A percentile compares a stretch with the other conserved stretches of the same genome.
Evolutionary conservation across 2,888 invertebrate genomes (phyloP).

Genomic region (Tipula vernalis): DNA sequence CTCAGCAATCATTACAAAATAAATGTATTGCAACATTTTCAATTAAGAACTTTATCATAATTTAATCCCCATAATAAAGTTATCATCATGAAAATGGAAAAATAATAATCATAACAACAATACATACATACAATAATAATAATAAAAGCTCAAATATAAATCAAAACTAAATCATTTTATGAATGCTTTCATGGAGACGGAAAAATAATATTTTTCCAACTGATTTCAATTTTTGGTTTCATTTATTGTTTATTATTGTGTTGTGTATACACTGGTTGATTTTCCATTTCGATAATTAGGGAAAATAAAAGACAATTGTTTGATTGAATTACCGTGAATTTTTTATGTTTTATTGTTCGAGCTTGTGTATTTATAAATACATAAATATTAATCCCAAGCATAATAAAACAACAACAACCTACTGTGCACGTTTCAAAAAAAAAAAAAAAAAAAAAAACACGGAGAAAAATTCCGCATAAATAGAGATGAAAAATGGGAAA

Average conservation of each 20-base stretch:
- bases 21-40: background rate
- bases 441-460: background rate
- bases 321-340: background rate
- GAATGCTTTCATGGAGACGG: background rate
- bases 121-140: background rate
- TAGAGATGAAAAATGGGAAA: background rate
- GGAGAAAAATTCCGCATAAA: background rate
- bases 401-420: background rate
- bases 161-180: background rate
- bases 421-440: background rate
- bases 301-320: background rate
- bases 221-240: background rate
- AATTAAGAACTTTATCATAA: background rate
- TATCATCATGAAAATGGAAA: background rate
- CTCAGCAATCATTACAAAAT: background rate
- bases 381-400: too few species aligned
- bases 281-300: background rate
- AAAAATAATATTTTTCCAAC: background rate
- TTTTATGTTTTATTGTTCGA: background rate
- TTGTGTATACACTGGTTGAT: background rate
- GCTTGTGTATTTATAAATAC: background rate
- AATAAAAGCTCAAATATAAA: background rate
- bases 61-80: background rate
- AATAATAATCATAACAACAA: background rate
- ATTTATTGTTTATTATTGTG: background rate